phyloP scores from a whole-genome alignment of 2,797 vertebrate genomes.

The Catharus ustulatus region DNA sequence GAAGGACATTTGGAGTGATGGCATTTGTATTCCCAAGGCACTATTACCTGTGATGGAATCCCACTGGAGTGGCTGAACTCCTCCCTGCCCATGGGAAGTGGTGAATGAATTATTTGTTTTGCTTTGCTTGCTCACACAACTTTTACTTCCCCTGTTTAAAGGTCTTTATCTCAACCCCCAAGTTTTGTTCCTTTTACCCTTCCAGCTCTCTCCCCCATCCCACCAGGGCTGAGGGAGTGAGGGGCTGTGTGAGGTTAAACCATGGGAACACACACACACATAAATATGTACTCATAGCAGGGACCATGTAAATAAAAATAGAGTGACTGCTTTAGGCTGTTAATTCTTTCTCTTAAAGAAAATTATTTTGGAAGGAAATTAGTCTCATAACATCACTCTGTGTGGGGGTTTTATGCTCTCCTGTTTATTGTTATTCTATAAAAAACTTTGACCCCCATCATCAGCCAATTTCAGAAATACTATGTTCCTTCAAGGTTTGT shows the following conservation, averaged over 20 bases:
- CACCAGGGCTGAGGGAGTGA: not conserved
- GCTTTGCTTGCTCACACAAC: not conserved
- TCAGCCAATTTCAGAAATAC: not conserved
- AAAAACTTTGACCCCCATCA: not conserved
- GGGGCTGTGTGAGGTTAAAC: not conserved
- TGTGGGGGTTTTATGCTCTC: not conserved
- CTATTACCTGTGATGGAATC: too few relatives aligned
- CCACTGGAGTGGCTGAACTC: not conserved
- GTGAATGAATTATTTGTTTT: not conserved
- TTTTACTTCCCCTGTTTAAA: not conserved
- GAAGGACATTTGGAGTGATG: not conserved
- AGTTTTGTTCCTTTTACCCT: not conserved
- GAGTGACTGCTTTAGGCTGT: not conserved
- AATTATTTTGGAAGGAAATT: slow-evolving; percentile 37
- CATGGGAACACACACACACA: not conserved
- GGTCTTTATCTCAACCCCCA: not conserved
- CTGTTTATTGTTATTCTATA: not conserved
- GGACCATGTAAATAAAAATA: not conserved
- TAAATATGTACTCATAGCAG: not conserved
- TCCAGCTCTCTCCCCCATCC: not conserved
- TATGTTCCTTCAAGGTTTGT: not conserved
- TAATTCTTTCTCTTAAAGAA: slow-evolving; percentile 21
- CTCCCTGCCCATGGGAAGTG: not conserved
- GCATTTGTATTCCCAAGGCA: not conserved
- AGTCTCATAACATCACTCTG: not conserved